These are phyloP conservation scores for Monodelphis domestica DNA, from an alignment of 2,797 vertebrate genomes.

Conservation along the genomic window DNA sequence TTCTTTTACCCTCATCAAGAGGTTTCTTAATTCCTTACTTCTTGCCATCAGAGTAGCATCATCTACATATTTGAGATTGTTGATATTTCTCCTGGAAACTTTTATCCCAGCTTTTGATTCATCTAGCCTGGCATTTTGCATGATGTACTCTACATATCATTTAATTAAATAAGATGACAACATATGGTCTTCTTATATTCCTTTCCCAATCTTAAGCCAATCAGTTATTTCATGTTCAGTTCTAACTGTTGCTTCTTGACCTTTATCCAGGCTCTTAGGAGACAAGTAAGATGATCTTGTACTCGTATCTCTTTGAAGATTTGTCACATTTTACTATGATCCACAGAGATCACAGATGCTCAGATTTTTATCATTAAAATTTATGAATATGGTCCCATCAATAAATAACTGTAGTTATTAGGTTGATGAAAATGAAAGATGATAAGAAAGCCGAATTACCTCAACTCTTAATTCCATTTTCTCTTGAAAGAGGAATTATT, in stretches of 20 bases:
- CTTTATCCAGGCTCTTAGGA: neutral
- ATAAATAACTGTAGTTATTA: neutral
- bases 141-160: neutral
- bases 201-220: neutral
- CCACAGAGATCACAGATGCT: neutral
- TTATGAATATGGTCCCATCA: neutral
- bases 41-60: neutral
- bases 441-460: neutral
- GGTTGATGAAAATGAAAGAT: neutral
- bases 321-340: neutral
- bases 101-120: neutral
- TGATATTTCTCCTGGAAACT: neutral
- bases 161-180: neutral
- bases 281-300: neutral
- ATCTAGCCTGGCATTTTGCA: neutral
- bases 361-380: too few relatives aligned
- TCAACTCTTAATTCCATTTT: neutral
- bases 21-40: neutral
- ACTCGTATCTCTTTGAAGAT: neutral
- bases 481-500: neutral
- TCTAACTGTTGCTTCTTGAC: neutral
- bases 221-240: neutral
- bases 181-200: neutral
- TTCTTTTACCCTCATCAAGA: neutral
- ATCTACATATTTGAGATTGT: neutral